These are phyloP conservation scores for Augochlora pura DNA, from an alignment of 1,140 invertebrate species.

Conservation along the genomic window DNA sequence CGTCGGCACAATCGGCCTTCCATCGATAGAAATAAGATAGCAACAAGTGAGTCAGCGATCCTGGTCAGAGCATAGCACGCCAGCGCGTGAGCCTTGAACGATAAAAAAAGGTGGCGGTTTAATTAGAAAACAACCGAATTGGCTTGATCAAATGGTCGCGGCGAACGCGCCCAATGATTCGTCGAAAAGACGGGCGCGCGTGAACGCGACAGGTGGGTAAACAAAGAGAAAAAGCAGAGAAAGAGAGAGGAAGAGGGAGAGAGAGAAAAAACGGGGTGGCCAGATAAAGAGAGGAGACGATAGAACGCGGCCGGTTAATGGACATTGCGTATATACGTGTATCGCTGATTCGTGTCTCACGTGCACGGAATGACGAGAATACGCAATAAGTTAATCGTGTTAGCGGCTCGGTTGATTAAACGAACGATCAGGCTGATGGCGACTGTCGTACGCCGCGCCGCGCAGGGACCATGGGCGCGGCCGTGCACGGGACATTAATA, in stretches of 20 bases:
- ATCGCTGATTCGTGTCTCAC: constrained; percentile 62
- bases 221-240: not conserved
- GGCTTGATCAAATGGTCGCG: not conserved
- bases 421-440: constrained; percentile 65
- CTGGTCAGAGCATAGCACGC: no score
- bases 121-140: constrained; percentile 18
- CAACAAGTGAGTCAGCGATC: no score
- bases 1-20: no score
- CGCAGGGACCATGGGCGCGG: constrained; percentile 58
- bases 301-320: constrained; percentile 31
- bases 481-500: constrained; percentile 57
- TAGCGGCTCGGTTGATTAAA: constrained; percentile 65
- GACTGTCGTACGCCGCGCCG: constrained; percentile 30
- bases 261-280: not conserved
- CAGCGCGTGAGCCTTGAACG: not conserved
- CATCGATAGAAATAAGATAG: no score
- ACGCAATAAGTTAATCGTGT: constrained; percentile 68
- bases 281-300: constrained; percentile 5
- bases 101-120: not conserved
- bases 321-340: constrained; percentile 44
- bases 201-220: constrained; percentile 34
- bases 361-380: constrained; percentile 49
- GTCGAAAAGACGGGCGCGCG: not conserved
- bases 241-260: not conserved
- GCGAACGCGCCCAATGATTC: constrained; percentile 36